Evolutionary conservation across 2,113 vertebrate genomes (phyloP).

Genomic region (Xenotilapia caudafasciata): DNA sequence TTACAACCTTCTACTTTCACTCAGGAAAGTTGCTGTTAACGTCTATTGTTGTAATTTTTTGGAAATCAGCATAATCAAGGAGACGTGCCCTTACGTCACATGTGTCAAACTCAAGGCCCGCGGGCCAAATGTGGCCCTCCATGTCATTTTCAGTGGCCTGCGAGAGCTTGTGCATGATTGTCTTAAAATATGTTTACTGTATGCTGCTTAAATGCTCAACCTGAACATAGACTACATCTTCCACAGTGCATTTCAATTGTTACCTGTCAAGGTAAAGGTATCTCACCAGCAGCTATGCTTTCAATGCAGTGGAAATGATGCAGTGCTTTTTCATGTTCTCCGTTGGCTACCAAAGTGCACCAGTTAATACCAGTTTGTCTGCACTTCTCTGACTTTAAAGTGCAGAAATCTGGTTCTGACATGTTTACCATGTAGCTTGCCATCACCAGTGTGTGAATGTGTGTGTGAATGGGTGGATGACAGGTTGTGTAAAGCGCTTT

Average conservation of each 20-base stretch:
- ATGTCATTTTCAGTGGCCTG: neutral
- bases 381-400: neutral
- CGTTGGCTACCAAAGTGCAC: neutral
- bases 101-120: neutral
- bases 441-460: no score
- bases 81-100: neutral
- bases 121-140: neutral
- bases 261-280: neutral
- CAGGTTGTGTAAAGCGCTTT: no score
- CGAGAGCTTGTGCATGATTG: neutral
- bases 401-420: neutral
- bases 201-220: neutral
- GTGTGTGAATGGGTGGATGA: no score
- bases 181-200: neutral
- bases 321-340: neutral
- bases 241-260: neutral
- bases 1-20: neutral
- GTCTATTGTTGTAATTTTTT: neutral
- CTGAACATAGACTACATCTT: neutral
- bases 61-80: neutral
- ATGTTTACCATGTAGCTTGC: neutral
- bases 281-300: neutral
- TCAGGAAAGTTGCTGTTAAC: neutral
- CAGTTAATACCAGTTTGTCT: neutral
- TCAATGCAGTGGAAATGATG: neutral